Base-by-base conservation (phyloP, 2,113 vertebrate genomes). In the Gallinago jamesoni region DNA sequence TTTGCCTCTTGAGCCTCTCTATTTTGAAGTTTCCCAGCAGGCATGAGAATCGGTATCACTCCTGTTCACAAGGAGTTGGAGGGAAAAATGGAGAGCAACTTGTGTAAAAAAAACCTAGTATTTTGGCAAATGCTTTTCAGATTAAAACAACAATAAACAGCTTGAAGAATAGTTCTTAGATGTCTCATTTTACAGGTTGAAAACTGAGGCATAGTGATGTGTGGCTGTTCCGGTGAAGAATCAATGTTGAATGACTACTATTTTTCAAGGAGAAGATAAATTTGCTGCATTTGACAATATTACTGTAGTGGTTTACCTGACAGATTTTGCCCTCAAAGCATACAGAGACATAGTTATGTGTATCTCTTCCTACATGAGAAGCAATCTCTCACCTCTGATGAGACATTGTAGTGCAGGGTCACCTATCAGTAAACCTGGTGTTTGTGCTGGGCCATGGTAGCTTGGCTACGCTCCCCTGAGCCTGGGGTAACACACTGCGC, bases 311-410 rank as follows among this genome's bases (percentile, higher is more conserved):
- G 45, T 63, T 85, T 90, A 41, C 37, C 77, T 89, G 59, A 33
- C 63, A 69, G 68, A 52, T 57, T 60, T 81, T 87, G 45, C 64
- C 55, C 67, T 78, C 62, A 43, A 66, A 69, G 55, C 10, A 2
- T 30, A 27, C 3, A 6, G 43, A 35, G 66, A 33, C 66, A 21
- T 2, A 52, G 35, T 47, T 57, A 48, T 0, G 2, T 53, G 0
- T 14, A 6, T 37, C 11, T 77, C 18, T 33, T 93, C 59, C 47
- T 57, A 13, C 30, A 35, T 19, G n/a, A 59, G 64, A 53, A n/a
- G 39, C 10, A 37, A 33, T 53, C 37, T 64, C 39, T 67, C 78
- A 19, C 37, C 60, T 85, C 60, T 82, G 66, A 64, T 66, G 30
- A 33, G 53, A 45, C 28, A 6, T 12, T 31, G 20, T 37, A 12